phyloP scores from a whole-genome alignment of 92 coral and sea anemone species.

The Zoanthus sociatus region DNA sequence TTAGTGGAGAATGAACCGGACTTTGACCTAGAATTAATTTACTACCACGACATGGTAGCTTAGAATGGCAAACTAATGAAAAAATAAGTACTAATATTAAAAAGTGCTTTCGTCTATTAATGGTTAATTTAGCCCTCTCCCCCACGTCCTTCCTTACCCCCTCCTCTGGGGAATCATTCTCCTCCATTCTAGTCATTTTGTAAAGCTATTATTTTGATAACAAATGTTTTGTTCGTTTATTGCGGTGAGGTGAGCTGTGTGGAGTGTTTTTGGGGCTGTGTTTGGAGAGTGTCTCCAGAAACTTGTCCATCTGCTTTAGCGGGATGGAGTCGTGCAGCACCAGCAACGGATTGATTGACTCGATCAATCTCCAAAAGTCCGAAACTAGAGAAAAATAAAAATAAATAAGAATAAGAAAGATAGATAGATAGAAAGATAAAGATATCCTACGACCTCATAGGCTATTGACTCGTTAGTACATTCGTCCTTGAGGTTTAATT shows the following conservation, averaged over 20 bases:
- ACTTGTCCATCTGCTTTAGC: constrained; percentile 57
- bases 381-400: constrained; percentile 9
- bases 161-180: neutral
- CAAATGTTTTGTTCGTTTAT: constrained; percentile 48
- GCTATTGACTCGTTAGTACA: too few relatives aligned
- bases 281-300: constrained; percentile 41
- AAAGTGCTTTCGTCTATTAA: too few relatives aligned
- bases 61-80: too few relatives aligned
- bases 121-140: too few relatives aligned
- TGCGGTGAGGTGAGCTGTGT: constrained; percentile 73
- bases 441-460: too few relatives aligned
- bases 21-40: too few relatives aligned
- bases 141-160: too few relatives aligned
- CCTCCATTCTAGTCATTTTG: neutral
- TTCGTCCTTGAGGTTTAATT: too few relatives aligned
- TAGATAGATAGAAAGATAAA: too few relatives aligned
- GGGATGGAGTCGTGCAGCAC: constrained; percentile 60
- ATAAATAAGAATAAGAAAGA: neutral
- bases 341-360: constrained; percentile 59
- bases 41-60: too few relatives aligned
- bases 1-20: too few relatives aligned
- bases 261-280: constrained; percentile 65
- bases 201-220: neutral
- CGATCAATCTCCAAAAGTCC: constrained; percentile 52
- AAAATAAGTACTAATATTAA: too few relatives aligned